Conservation (phyloP, 2,797 vertebrate genomes). For the Acipenser ruthenus region DNA sequence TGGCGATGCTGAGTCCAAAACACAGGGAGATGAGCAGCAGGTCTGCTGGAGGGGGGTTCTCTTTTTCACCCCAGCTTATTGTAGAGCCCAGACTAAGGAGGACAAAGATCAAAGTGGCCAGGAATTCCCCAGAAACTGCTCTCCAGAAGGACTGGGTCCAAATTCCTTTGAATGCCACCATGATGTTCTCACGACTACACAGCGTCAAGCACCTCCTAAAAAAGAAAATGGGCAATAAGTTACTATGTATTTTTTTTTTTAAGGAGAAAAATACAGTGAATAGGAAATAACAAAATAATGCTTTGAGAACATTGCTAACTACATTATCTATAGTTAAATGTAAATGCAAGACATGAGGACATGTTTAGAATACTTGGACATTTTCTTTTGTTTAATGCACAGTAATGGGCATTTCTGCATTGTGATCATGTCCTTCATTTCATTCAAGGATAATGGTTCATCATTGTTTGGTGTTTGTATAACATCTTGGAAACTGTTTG, state of each 20-base stretch:
- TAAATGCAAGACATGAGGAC: too few species aligned
- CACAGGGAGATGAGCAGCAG: constrained; percentile 88
- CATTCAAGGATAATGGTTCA: too few species aligned
- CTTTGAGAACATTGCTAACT: neutral
- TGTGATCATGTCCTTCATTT: too few species aligned
- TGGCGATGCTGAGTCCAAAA: constrained; percentile 90
- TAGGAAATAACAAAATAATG: neutral
- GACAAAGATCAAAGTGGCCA: constrained; percentile 86
- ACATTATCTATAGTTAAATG: too few species aligned
- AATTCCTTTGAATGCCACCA: constrained; percentile 89
- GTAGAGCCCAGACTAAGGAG: constrained; percentile 86
- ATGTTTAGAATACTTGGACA: too few species aligned
- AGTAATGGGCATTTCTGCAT: too few species aligned
- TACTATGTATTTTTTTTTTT: too few species aligned
- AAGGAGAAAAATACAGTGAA: too few species aligned
- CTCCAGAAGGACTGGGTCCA: constrained; percentile 95
- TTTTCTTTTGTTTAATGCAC: too few species aligned
- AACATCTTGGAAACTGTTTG: too few species aligned
- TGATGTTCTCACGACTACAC: constrained; percentile 66
- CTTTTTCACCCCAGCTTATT: constrained; percentile 74
- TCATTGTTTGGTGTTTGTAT: too few species aligned
- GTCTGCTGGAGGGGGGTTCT: constrained; percentile 69
- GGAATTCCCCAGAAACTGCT: constrained; percentile 80
- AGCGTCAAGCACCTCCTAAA: constrained; percentile 72
- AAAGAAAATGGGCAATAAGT: constrained; percentile 12